Evolutionary conservation across 2,888 invertebrate genomes (phyloP).

Genomic region (Cylloceria caligata): DNA sequence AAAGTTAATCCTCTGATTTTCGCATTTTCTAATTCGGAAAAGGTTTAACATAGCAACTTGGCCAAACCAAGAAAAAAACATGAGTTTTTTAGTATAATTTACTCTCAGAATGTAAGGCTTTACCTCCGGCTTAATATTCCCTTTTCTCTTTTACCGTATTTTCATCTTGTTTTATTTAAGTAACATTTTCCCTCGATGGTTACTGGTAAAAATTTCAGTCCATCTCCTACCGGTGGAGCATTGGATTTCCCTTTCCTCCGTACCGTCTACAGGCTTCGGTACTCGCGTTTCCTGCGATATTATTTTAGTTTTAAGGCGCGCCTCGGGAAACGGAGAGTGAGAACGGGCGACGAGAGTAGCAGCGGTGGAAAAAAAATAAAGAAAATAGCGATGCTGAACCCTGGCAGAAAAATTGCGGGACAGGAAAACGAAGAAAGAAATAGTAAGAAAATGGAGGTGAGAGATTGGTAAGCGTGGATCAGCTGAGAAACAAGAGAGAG

Average conservation of each 20-base stretch:
- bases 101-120: background rate
- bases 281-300: slow-evolving; percentile 50
- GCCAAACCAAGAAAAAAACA: background rate
- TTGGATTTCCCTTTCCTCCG: background rate
- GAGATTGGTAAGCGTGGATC: background rate
- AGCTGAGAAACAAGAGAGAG: background rate
- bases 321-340: background rate
- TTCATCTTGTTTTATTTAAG: background rate
- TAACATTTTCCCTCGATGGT: background rate
- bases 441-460: background rate
- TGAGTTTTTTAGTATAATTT: background rate
- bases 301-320: slow-evolving; percentile 62
- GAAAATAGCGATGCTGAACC: background rate
- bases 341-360: slow-evolving; percentile 8
- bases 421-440: slow-evolving; percentile 8
- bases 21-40: too few species aligned
- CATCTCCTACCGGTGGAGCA: background rate
- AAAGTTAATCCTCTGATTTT: too few species aligned
- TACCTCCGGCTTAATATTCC: background rate
- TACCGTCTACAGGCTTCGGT: background rate
- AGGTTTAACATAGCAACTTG: too few species aligned
- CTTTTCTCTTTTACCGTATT: background rate
- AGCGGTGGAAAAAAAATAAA: background rate
- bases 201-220: background rate
- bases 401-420: slow-evolving; percentile 8